Conservation (phyloP, 2,797 vertebrate species). For the Naso thynnoides region DNA sequence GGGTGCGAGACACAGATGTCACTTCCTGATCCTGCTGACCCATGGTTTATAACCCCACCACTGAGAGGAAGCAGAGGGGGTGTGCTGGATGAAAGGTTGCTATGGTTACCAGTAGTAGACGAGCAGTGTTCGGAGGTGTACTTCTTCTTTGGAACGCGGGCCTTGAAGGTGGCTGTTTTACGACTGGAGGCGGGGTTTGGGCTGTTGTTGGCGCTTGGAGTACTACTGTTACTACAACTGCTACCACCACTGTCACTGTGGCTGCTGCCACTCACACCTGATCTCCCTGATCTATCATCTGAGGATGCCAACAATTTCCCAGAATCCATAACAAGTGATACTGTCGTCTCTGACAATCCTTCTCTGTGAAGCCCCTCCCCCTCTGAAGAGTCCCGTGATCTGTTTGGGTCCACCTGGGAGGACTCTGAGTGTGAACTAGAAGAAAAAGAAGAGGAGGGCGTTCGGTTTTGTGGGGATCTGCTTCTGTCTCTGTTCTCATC, state of each 20-base stretch:
- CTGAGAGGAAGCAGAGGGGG: conserved; percentile 71
- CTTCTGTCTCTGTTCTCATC: conserved; percentile 79
- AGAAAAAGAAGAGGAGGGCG: conserved; percentile 67
- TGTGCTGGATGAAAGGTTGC: conserved; percentile 72
- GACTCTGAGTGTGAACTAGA: conserved; percentile 75
- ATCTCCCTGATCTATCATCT: conserved; percentile 66
- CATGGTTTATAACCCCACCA: conserved; percentile 58
- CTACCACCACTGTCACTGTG: conserved; percentile 76
- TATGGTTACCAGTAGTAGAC: conserved; percentile 73
- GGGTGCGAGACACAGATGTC: conserved; percentile 49
- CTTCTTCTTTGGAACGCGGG: conserved; percentile 90
- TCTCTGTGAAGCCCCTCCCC: conserved; percentile 73
- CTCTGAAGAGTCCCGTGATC: conserved; percentile 63
- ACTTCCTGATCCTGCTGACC: conserved; percentile 53
- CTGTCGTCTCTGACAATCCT: conserved; percentile 58
- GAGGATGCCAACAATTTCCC: conserved; percentile 63
- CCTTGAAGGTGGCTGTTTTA: conserved; percentile 93
- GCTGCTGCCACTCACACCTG: conserved; percentile 60
- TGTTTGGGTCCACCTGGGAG: conserved; percentile 70
- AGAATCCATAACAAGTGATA: conserved; percentile 56
- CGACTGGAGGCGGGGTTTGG: conserved; percentile 87
- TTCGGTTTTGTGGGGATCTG: conserved; percentile 77
- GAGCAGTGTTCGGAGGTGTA: conserved; percentile 89
- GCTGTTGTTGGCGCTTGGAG: conserved; percentile 84
- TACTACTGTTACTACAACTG: conserved; percentile 81